Evolutionary conservation across 2,888 invertebrate species (phyloP), one percentile per base, ranked within the genome.

Genomic region (Ormyrus pomaceus): DNA sequence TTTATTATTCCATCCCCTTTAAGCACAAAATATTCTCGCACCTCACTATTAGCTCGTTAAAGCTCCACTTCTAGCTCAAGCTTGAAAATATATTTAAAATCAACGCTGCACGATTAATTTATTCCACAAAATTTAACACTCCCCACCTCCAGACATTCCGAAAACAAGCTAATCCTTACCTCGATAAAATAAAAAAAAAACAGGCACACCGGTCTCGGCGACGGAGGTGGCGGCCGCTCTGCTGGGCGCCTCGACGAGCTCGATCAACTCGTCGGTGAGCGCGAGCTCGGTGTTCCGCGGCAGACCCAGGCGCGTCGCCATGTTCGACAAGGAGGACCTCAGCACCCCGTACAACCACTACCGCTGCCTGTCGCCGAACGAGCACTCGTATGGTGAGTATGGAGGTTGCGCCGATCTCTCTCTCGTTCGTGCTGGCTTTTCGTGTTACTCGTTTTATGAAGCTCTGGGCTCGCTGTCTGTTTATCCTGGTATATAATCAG

Each of bases 311-410:
- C 86, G 91, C 59, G 85, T 90, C 72, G 88, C 89, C 68, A 84
- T 89, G 62, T 92, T 93, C 45, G 92, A 93, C 71, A 92, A 93
- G 84, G 92, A 92, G 85, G 95, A 95, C 86, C 92, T 95, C 66
- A 95, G 95, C 88, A 94, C 94, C 0, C 95, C 95, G 3, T 96
- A 95, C 89, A 94, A 94, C 87, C 94, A 95, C 84, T 95, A 95
- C 90, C 93, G 94, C 88, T 95, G 94, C 87, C 91, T 94, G 45
- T 94, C 94, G 86, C 94, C 94, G 7, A 94, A 94, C 83, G 93
- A 93, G 85, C 92, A 92, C 83, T 34, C 34, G 34, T 82, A 86
- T 58, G 88, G 89, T 87, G 82, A 86, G 79, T 69, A 45, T 34
- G 19, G 19, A 11, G n/a, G 61, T 55, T 13, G 61, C 50, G 56